These are phyloP conservation scores for Drosophila chauvacae DNA, from an alignment of 1,140 invertebrate genomes.

Conservation along the genomic window DNA sequence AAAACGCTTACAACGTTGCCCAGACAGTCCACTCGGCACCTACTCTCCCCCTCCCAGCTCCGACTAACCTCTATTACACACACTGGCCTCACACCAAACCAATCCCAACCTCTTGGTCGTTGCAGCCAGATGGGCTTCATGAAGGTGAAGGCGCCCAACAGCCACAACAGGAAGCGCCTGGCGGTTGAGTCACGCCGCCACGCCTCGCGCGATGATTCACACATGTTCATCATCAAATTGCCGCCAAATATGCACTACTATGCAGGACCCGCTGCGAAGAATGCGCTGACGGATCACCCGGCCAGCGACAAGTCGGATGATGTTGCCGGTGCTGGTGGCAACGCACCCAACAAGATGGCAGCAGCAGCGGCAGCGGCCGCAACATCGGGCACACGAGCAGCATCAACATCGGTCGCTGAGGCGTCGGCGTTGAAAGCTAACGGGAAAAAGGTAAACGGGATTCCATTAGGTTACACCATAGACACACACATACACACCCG, in stretches of 20 bases:
- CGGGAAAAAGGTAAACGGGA: conserved; percentile 84
- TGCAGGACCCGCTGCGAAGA: conserved; percentile 85
- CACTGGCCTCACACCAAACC: background rate
- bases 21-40: conserved; percentile 19
- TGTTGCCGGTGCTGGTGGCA: conserved; percentile 15
- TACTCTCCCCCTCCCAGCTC: background rate
- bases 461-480: conserved; percentile 81
- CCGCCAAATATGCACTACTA: conserved; percentile 92
- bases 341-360: conserved; percentile 35
- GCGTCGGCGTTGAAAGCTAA: conserved; percentile 81
- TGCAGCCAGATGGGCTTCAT: conserved; percentile 86
- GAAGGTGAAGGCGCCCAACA: conserved; percentile 86
- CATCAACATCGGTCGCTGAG: conserved; percentile 45
- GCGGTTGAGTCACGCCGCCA: conserved; percentile 89
- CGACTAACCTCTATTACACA: conserved; percentile 18
- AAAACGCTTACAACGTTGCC: conserved; percentile 56
- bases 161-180: conserved; percentile 89
- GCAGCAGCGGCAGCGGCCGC: conserved; percentile 9
- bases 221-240: conserved; percentile 92
- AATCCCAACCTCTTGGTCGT: conserved; percentile 13
- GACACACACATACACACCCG: conserved; percentile 44
- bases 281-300: conserved; percentile 46
- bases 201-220: conserved; percentile 89
- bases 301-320: conserved; percentile 27
- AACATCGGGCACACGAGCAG: conserved; percentile 28